Evolutionary conservation across 2,797 vertebrate species (phyloP).

Genomic region (Acropternis orthonyx): DNA sequence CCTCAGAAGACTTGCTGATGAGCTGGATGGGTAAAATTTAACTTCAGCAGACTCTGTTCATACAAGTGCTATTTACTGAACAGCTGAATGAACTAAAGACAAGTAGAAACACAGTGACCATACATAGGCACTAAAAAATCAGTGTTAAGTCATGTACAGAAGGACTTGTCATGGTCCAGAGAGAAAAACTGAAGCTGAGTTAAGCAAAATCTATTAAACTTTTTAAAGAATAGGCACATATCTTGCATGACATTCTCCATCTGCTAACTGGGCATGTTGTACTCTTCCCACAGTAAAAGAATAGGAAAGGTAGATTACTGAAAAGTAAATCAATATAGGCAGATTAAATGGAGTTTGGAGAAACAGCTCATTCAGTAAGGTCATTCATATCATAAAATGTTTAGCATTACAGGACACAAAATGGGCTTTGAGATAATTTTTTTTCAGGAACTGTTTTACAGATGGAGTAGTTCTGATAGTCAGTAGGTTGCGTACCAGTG

Average conservation of each 20-base stretch:
- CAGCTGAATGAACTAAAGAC: neutral
- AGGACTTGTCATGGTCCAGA: neutral
- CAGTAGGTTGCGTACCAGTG: neutral
- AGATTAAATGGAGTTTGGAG: neutral
- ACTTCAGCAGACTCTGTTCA: neutral
- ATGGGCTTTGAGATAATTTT: neutral
- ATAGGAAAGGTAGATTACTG: neutral
- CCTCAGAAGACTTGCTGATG: slow-evolving; percentile 82
- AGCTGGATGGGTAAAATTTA: slow-evolving; percentile 82
- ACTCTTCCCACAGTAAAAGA: neutral
- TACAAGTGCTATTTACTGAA: neutral
- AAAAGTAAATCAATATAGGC: neutral
- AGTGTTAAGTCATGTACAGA: neutral
- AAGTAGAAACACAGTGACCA: neutral
- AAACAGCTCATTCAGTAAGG: neutral
- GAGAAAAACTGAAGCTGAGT: neutral
- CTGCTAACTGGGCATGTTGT: neutral
- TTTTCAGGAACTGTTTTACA: neutral
- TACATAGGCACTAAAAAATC: neutral
- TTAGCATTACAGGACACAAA: neutral
- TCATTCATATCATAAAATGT: neutral
- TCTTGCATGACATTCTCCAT: neutral
- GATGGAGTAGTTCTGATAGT: neutral
- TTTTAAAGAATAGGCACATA: neutral
- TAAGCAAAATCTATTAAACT: neutral